Evolutionary conservation across 2,113 vertebrate species (phyloP), one percentile per base, ranked within the genome.

Genomic region (Salminus brasiliensis): DNA sequence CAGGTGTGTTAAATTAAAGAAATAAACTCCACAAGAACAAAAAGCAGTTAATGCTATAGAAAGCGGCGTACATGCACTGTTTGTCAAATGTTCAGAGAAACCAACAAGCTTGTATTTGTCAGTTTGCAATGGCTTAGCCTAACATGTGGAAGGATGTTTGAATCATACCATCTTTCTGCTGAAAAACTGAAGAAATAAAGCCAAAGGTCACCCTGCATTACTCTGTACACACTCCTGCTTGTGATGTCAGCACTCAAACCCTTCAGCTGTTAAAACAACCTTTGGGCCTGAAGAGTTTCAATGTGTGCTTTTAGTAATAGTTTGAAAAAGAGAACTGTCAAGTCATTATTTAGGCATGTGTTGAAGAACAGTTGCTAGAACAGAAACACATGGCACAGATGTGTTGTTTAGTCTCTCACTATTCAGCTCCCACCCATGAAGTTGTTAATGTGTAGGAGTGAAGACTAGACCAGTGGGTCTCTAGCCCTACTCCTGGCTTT

Each of bases 391-490:
- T 39, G 4, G 4, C 36, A 39, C 18, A 49, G n/a, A 2, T 10
- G n/a, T 55, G 21, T 53, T 7, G 49, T 21, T 0, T 8, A 21
- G 23, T 21, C 13, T 25, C 5, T 55, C n/a, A 25, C 52, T 25
- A 2, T 2, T 11, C 52, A 25, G 52, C 47, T 55, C n/a, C 23
- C 52, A 9, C 62, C 62, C 18, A 66, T 39, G 32, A 39, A 27
- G 57, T 30, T 32, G 18, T 13, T 29, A 3, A 70, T 78, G 45
- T 70, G 66, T 34, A 6, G 52, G 21, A 69, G 39, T 11, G 55
- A 21, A 47, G 18, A 34, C 76, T 10, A 70, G 76, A 23, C 67
- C 71, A n/a, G n/a, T n/a, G n/a, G n/a, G n/a, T n/a, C n/a, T n/a
- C n/a, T n/a, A n/a, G n/a, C n/a, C n/a, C n/a, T n/a, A n/a, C n/a